Evolutionary conservation across 1,140 invertebrate genomes (phyloP), one percentile per base, ranked within the genome.

Genomic region (Pseudomyrmex gracilis): DNA sequence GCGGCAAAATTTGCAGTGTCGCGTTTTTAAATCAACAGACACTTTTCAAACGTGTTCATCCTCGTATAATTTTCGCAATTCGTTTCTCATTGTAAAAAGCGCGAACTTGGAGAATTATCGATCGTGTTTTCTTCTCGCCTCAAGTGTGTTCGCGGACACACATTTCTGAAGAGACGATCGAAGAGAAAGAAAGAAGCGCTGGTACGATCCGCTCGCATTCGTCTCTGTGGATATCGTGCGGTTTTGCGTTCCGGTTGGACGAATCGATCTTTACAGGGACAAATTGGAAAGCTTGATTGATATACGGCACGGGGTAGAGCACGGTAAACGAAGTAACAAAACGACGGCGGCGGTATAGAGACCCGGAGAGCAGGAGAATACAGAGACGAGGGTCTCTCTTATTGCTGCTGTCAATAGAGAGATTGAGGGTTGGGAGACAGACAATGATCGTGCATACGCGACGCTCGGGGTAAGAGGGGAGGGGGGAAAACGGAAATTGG

Each of bases 211-310:
- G 2, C 20, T 10, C n/a, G 71, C 43, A 60, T 45, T 47, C 76
- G 66, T 5, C 53, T 49, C 66, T 49, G 22, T 58, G 53, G 51
- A 47, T 80, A 70, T 58, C 76, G 43, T 80, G 76, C 55, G 76
- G 76, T 71, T 80, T 71, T 60, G 58, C 66, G 66, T 80, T 80
- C 66, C 4, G 55, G 58, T n/a, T 51, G 49, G 78, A 82, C 70
- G 34, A 74, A 82, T 82, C 70, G 71, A 82, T 82, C 71, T 82
- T 82, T 82, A 74, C 67, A 53, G 63, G 78, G 57, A 63, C 58
- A 82, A 82, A 82, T 82, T 82, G 78, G 70, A 82, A 74, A 51
- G 78, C 68, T 82, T 82, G 71, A 82, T 82, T 74, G 78, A 82
- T 73, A 55, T 47, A 63, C 67, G 70, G 47, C 24, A 74, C 68